Evolutionary conservation across 53 echinoderm and acorn worm genomes (phyloP).

Genomic region (Holothuria leucospilota): DNA sequence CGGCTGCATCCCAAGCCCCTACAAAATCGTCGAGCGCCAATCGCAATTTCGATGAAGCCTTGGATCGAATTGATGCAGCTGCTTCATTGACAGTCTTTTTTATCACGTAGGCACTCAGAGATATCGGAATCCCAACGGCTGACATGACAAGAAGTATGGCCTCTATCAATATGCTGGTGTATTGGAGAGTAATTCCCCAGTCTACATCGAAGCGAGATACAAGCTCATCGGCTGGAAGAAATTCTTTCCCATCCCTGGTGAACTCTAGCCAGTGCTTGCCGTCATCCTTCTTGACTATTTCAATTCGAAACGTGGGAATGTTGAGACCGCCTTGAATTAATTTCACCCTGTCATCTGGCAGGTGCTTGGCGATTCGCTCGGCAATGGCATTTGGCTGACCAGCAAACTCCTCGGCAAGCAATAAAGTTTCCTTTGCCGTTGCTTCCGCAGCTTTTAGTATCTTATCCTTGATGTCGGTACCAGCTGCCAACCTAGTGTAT

Average conservation of each 20-base stretch:
- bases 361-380: constrained; percentile 42
- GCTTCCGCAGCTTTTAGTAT: constrained; percentile 43
- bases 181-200: constrained; percentile 44
- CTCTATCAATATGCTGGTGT: constrained; percentile 58
- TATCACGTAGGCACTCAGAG: neutral
- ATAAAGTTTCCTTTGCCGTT: constrained; percentile 44
- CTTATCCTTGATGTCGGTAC: constrained; percentile 22
- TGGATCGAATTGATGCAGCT: neutral
- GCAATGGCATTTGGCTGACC: constrained; percentile 8
- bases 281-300: constrained; percentile 31
- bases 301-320: constrained; percentile 49
- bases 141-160: constrained; percentile 43
- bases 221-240: constrained; percentile 18
- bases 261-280: constrained; percentile 27
- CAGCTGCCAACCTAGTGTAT: constrained; percentile 43
- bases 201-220: constrained; percentile 16
- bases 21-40: constrained; percentile 12
- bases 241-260: constrained; percentile 44
- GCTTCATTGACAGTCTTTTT: constrained; percentile 14
- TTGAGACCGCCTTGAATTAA: constrained; percentile 38
- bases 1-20: constrained; percentile 19
- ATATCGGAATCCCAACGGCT: constrained; percentile 35
- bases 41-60: neutral
- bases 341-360: constrained; percentile 41
- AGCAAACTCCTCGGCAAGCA: constrained; percentile 34